phyloP scores from a whole-genome alignment of 2,113 vertebrate genomes.

The Brevimyrus niger region DNA sequence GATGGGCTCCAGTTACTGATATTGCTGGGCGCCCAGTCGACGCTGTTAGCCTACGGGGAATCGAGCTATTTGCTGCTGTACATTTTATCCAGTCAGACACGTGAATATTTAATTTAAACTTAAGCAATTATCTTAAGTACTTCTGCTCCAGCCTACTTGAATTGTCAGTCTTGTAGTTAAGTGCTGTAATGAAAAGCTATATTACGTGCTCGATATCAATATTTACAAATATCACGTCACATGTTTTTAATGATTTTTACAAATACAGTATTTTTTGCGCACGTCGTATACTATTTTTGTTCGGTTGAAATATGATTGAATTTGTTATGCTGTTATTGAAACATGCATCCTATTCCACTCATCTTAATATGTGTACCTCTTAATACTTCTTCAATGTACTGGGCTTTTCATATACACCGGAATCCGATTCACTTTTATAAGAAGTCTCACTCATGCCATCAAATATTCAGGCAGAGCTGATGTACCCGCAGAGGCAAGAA shows the following conservation, averaged over 20 bases:
- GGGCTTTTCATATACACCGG: neutral
- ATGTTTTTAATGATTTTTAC: neutral
- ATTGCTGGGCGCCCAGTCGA: neutral
- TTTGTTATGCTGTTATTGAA: neutral
- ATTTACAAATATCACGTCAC: neutral
- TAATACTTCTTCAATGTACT: neutral
- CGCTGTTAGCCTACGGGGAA: neutral
- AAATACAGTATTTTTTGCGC: neutral
- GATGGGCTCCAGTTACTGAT: neutral
- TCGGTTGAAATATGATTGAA: neutral
- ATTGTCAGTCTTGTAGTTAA: neutral
- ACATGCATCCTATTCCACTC: neutral
- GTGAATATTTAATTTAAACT: neutral
- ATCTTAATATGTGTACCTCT: neutral
- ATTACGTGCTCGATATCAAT: neutral
- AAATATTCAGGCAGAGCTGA: neutral
- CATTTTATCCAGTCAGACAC: neutral
- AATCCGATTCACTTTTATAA: neutral
- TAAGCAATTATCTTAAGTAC: constrained; percentile 2
- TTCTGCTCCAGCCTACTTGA: neutral
- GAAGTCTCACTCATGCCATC: neutral
- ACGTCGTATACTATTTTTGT: neutral
- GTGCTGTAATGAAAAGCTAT: neutral
- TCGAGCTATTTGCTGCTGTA: neutral
- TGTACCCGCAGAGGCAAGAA: neutral